Conservation (phyloP, 2,113 vertebrate species). For the Jaculus jaculus region DNA sequence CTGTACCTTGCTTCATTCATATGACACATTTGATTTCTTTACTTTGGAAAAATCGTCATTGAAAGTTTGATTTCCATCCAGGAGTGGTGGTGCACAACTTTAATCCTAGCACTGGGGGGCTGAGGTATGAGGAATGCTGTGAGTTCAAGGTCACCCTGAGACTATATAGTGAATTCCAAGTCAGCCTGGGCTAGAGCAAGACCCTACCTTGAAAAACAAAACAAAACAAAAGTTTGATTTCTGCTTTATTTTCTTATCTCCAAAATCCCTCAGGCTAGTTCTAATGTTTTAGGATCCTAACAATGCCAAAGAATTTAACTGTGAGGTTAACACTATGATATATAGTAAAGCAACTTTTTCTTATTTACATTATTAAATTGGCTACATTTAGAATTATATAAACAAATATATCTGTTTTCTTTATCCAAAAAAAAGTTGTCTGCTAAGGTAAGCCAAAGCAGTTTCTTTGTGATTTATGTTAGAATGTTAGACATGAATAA, state of each 20-base stretch:
- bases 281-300: not conserved
- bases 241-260: constrained; percentile 29
- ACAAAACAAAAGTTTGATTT: not conserved
- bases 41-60: constrained; percentile 37
- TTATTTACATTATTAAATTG: not conserved
- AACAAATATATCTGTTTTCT: not conserved
- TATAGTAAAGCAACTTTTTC: not conserved
- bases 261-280: not conserved
- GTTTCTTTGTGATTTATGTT: not conserved
- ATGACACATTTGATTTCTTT: not conserved
- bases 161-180: too few species aligned
- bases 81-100: too few species aligned
- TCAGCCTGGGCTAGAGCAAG: too few species aligned
- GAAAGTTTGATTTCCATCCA: not conserved
- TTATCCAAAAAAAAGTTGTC: not conserved
- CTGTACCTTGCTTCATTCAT: not conserved
- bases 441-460: not conserved
- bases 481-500: not conserved
- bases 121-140: too few species aligned
- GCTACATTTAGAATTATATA: not conserved
- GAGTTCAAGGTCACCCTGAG: too few species aligned
- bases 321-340: not conserved
- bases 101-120: too few species aligned
- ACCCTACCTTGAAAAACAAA: too few species aligned
- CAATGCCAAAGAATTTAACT: not conserved